phyloP scores from a whole-genome alignment of 2,888 invertebrate genomes.

The Hololepta plana region DNA sequence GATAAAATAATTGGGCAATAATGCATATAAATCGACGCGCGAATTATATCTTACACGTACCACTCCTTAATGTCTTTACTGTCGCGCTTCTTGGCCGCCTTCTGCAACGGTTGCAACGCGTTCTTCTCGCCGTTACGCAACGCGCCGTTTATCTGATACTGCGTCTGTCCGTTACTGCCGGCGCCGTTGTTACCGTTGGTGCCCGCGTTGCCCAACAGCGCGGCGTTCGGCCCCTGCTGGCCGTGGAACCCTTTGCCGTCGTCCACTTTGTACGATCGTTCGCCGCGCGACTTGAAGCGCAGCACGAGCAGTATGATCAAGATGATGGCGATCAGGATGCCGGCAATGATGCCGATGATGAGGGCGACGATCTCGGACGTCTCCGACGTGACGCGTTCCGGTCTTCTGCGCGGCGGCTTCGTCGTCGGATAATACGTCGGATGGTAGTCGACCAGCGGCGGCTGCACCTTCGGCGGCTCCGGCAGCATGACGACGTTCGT shows the following conservation, averaged over 20 bases:
- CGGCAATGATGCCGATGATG: slow-evolving; percentile 78
- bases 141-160: slow-evolving; percentile 31
- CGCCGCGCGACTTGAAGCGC: slow-evolving; percentile 71
- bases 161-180: slow-evolving; percentile 29
- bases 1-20: too few species aligned
- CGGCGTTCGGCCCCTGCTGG: slow-evolving; percentile 63
- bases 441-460: slow-evolving; percentile 22
- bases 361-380: slow-evolving; percentile 57
- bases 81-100: slow-evolving; percentile 42
- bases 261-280: slow-evolving; percentile 86
- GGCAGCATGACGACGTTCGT: slow-evolving; percentile 21
- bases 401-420: slow-evolving; percentile 21
- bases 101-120: slow-evolving; percentile 13
- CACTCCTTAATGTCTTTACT: slow-evolving; percentile 90
- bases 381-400: slow-evolving; percentile 42
- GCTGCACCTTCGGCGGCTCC: slow-evolving; percentile 18
- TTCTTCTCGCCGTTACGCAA: slow-evolving; percentile 32
- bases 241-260: slow-evolving; percentile 51
- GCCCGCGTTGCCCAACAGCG: slow-evolving; percentile 43
- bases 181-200: slow-evolving; percentile 16
- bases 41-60: slow-evolving; percentile 55
- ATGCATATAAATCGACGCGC: slow-evolving; percentile 2
- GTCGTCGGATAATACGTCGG: slow-evolving; percentile 21
- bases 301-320: slow-evolving; percentile 78
- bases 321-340: slow-evolving; percentile 77